Conservation (phyloP, 2,888 invertebrate genomes). For the Amorpha juglandis region DNA sequence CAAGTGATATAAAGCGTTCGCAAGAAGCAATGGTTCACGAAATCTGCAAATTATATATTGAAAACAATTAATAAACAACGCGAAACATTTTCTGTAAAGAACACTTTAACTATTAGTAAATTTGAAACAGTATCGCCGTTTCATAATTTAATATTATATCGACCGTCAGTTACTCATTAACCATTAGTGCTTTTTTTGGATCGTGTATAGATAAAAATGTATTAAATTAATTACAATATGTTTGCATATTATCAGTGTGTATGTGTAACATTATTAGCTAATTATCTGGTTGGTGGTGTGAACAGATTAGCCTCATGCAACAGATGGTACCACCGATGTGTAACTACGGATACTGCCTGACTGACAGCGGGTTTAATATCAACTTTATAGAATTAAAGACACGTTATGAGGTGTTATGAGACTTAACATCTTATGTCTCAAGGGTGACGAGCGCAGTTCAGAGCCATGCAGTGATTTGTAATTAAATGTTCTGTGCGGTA, state of each 20-base stretch:
- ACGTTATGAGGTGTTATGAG: neutral
- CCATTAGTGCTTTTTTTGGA: neutral
- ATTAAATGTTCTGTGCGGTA: too few relatives aligned
- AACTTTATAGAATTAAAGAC: neutral
- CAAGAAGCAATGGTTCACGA: too few relatives aligned
- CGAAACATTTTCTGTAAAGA: too few relatives aligned
- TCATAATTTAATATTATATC: too few relatives aligned
- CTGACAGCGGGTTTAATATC: neutral
- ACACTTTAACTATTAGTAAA: too few relatives aligned
- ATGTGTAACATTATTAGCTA: constrained; percentile 24
- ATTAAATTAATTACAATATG: constrained; percentile 11
- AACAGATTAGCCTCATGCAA: constrained; percentile 27
- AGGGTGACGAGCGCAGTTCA: too few relatives aligned
- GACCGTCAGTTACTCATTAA: neutral
- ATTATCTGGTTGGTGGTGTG: constrained; percentile 24
- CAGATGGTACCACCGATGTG: constrained; percentile 28
- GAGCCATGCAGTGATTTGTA: too few relatives aligned
- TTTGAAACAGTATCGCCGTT: too few relatives aligned
- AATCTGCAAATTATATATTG: too few relatives aligned
- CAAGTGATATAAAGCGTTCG: too few relatives aligned
- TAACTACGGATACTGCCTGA: neutral
- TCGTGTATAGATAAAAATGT: neutral
- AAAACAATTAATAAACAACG: too few relatives aligned
- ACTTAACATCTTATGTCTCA: too few relatives aligned
- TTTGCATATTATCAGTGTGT: constrained; percentile 17